A percentile compares a stretch with the other conserved stretches of the same genome.
Conservation (phyloP, 1,140 invertebrate species). For the Helicoverpa armigera region DNA sequence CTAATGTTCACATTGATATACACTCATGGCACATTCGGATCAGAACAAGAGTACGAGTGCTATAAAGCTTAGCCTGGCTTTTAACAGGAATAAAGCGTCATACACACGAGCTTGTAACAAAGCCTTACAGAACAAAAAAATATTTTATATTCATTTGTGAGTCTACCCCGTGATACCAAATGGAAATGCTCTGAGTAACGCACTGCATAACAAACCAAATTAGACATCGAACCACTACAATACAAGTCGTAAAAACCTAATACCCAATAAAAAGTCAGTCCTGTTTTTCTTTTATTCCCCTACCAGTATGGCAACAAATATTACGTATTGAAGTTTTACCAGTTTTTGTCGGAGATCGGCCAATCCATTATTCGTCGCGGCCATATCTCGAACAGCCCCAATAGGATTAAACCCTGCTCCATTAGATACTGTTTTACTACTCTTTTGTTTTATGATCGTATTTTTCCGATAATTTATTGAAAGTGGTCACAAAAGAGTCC, state of each 20-base stretch:
- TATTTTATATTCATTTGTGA: neutral
- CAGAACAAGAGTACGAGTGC: neutral
- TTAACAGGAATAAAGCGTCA: neutral
- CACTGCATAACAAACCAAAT: constrained; percentile 1
- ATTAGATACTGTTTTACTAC: constrained; percentile 75
- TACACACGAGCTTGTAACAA: too few relatives aligned
- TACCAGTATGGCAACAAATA: constrained; percentile 42
- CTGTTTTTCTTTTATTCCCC: constrained; percentile 27
- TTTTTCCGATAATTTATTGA: constrained; percentile 72
- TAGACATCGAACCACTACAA: neutral
- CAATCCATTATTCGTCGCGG: constrained; percentile 73
- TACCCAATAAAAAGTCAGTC: constrained; percentile 12
- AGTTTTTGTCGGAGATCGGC: constrained; percentile 62
- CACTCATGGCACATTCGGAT: too few relatives aligned
- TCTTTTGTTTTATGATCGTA: constrained; percentile 76
- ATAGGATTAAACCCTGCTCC: constrained; percentile 70
- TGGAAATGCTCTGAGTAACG: neutral
- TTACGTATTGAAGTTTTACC: constrained; percentile 53
- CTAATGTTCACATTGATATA: neutral
- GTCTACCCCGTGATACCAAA: neutral
- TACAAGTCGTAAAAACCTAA: constrained; percentile 27
- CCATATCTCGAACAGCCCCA: constrained; percentile 69
- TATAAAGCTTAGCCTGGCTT: neutral
- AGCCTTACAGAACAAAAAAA: too few relatives aligned
- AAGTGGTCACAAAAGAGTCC: constrained; percentile 61